Evolutionary conservation across 2,888 invertebrate genomes (phyloP).

Genomic region (Cyaniris semiargus): DNA sequence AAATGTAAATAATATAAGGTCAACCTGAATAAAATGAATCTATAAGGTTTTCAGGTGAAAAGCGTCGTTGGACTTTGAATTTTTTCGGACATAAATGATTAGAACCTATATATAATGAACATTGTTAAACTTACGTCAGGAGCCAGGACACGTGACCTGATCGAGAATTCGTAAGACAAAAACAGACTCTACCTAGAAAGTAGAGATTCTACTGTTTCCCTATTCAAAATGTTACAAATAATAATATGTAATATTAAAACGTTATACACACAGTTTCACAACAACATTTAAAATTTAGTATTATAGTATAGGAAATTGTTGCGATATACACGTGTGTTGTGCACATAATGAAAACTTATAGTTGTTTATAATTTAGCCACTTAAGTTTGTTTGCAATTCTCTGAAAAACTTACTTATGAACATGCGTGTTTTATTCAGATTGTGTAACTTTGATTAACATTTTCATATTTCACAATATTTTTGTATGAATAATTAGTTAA

Average conservation of each 20-base stretch:
- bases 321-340: not conserved
- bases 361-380: not conserved
- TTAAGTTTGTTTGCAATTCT: not conserved
- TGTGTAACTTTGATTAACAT: not conserved
- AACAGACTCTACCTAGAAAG: no score
- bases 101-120: no score
- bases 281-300: not conserved
- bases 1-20: not conserved
- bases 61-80: no score
- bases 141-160: no score
- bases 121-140: no score
- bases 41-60: no score
- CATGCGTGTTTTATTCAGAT: not conserved
- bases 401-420: not conserved
- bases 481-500: no score
- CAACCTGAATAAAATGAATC: not conserved
- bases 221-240: no score
- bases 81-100: no score
- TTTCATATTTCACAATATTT: not conserved
- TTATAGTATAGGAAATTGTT: not conserved
- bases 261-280: not conserved
- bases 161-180: no score
- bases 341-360: constrained; percentile 3
- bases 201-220: no score
- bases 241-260: not conserved